Evolutionary conservation across 1,140 invertebrate species (phyloP).

Genomic region (Tribolium madens): DNA sequence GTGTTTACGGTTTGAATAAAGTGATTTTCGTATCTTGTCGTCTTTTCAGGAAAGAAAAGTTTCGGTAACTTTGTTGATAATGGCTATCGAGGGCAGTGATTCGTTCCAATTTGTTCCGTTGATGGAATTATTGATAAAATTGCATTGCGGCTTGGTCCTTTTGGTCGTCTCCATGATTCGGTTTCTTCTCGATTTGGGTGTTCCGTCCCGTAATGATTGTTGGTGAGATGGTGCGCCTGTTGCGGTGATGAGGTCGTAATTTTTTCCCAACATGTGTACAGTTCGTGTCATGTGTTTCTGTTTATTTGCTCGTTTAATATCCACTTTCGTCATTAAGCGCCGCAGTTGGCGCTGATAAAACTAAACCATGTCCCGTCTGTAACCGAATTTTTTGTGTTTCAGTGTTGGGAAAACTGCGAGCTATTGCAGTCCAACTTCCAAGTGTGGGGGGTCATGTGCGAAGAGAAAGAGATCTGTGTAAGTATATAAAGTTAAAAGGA

Average conservation of each 20-base stretch:
- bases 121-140: constrained; percentile 35
- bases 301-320: constrained; percentile 55
- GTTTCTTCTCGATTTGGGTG: constrained; percentile 18
- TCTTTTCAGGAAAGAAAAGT: not conserved
- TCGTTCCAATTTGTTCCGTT: constrained; percentile 24
- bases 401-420: constrained; percentile 86
- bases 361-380: constrained; percentile 2
- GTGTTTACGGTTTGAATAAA: no score
- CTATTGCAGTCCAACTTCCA: constrained; percentile 80
- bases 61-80: constrained; percentile 1
- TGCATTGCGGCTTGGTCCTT: not conserved
- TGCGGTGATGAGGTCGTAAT: constrained; percentile 33
- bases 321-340: constrained; percentile 41
- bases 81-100: not conserved
- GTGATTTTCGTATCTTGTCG: constrained; percentile 19
- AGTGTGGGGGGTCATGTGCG: constrained; percentile 77
- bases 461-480: constrained; percentile 77
- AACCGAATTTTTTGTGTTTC: constrained; percentile 68
- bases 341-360: constrained; percentile 29
- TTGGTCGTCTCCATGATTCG: not conserved
- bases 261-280: constrained; percentile 22
- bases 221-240: constrained; percentile 35
- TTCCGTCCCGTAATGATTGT: constrained; percentile 27
- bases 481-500: constrained; percentile 65
- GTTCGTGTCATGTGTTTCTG: constrained; percentile 52